These are phyloP conservation scores for Acronicta leporina DNA, from an alignment of 2,888 invertebrate genomes.

Conservation along the genomic window DNA sequence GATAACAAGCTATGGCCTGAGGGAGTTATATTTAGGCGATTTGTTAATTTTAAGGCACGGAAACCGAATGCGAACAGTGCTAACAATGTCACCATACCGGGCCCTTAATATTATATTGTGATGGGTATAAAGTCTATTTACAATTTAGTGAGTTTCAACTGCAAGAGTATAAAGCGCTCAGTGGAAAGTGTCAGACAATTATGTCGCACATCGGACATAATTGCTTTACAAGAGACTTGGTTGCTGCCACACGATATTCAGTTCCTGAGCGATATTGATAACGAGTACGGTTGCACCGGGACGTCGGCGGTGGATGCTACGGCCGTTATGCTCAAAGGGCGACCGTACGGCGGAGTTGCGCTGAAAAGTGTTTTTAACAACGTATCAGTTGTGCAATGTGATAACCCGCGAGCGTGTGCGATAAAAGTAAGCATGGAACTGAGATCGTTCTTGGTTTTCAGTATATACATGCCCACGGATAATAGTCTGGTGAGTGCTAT, in stretches of 20 bases:
- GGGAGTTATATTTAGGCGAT: constrained; percentile 11
- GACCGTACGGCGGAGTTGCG: constrained; percentile 3
- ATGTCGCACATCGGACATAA: constrained; percentile 1
- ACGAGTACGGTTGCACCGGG: not conserved
- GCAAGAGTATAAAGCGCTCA: not conserved
- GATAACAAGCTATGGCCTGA: constrained; percentile 10
- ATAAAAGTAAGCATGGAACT: not conserved
- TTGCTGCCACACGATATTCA: constrained; percentile 4
- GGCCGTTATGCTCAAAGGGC: constrained; percentile 3
- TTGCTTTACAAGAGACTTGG: constrained; percentile 4
- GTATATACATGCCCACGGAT: constrained; percentile 6
- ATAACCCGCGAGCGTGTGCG: constrained; percentile 7
- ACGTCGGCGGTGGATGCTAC: constrained; percentile 5
- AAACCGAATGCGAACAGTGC: constrained; percentile 1
- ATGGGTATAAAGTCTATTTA: not conserved
- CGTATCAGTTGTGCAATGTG: constrained; percentile 3
- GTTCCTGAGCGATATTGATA: constrained; percentile 2
- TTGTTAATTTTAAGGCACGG: not conserved
- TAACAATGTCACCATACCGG: not conserved
- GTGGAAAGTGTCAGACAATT: not conserved
- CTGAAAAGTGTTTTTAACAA: constrained; percentile 7
- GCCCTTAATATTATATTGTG: not conserved
- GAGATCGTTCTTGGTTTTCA: constrained; percentile 1
- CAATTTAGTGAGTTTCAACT: constrained; percentile 3
- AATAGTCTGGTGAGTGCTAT: constrained; percentile 1